A percentile compares a stretch with the other conserved stretches of the same genome.
Evolutionary conservation across 2,888 invertebrate species (phyloP).

Genomic region (Scaptomyza parva): DNA sequence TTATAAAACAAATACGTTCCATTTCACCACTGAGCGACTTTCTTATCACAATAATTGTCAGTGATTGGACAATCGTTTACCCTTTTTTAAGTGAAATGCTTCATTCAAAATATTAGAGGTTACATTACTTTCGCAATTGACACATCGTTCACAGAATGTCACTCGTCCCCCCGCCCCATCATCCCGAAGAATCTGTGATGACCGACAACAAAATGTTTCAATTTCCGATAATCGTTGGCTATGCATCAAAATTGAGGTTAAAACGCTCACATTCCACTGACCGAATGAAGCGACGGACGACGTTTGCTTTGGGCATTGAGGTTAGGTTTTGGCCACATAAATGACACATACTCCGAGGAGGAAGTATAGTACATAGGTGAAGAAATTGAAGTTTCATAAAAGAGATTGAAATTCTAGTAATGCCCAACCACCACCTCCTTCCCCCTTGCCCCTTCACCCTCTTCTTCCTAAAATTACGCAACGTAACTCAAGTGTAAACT

Average conservation of each 20-base stretch:
- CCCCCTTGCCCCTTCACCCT: neutral
- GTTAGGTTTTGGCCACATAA: conserved; percentile 25
- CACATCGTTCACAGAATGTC: conserved; percentile 9
- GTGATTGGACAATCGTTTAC: neutral
- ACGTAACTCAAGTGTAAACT: conserved; percentile 25
- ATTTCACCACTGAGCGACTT: neutral
- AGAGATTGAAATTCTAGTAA: neutral
- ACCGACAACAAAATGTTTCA: neutral
- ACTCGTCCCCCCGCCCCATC: too few species aligned
- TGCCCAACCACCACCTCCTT: neutral
- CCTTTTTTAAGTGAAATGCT: neutral
- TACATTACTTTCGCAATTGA: neutral
- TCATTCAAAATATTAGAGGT: neutral
- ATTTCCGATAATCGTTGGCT: neutral
- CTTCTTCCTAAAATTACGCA: neutral
- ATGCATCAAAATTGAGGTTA: neutral
- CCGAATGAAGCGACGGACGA: neutral
- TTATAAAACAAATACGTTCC: neutral
- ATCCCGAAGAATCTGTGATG: neutral
- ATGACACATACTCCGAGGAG: conserved; percentile 14
- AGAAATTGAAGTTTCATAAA: conserved; percentile 1
- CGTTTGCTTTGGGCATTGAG: neutral
- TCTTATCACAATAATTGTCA: too few species aligned
- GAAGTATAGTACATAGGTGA: neutral
- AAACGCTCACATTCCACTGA: conserved; percentile 2